Evolutionary conservation across 2,113 vertebrate genomes (phyloP), one percentile per base, ranked within the genome.

Genomic region (Dromaius novaehollandiae): DNA sequence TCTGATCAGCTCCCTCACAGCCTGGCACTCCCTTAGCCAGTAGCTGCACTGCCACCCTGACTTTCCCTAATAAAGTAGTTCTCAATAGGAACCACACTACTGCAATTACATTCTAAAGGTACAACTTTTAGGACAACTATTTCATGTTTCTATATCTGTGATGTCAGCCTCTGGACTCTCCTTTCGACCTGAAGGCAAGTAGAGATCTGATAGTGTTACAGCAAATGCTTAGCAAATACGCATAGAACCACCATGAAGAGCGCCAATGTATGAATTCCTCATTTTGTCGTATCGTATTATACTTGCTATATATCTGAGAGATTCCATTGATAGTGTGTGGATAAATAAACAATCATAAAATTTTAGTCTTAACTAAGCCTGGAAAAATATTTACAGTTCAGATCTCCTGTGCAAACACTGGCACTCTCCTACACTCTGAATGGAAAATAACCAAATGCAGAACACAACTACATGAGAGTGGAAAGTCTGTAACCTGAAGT

Each of bases 91-190:
- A 20, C 28, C n/a, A 25, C 2, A 11, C 48, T 69, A 51, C 63
- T 80, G 76, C 76, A 86, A 69, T 71, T 77, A n/a, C 38, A 24
- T 55, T 71, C 48, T 60, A 68, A 75, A 92, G 71, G 56, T 24
- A 64, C 30, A 68, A 5, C 34, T 42, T 92, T 69, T 40, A 92
- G 71, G 58, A 68, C 26, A 93, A 32, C 86, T 55, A 82, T 83
- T 63, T 88, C 76, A 65, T 65, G 80, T 90, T 95, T 92, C 86
- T 84, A 77, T 89, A 69, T 42, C 76, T 77, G 24, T 80, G 83
- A 56, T 56, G 90, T 38, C 71, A 86, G 80, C 66, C 68, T 65
- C 80, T 76, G 76, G 78, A 89, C 64, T 71, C 65, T 81, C 71
- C 89, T 95, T 83, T 86, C 84, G 75, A 66, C 73, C 64, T 58